Evolutionary conservation across 2,888 invertebrate species (phyloP), one percentile per base, ranked within the genome.

Genomic region (Macropis europaea): DNA sequence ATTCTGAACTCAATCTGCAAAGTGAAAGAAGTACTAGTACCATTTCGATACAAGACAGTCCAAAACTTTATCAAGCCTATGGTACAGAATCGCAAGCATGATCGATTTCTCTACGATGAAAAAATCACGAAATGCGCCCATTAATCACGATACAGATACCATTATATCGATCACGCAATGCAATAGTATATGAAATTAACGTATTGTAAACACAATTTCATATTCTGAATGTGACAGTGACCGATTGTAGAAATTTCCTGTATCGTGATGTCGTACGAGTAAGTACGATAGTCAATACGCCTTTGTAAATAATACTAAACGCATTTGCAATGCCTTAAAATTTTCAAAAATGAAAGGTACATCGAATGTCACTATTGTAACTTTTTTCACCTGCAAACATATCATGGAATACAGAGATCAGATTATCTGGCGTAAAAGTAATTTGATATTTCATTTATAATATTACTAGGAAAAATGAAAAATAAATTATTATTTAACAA

Each of bases 1-100:
- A 79, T 53, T 83, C 85, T 9, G 84, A 79, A 45, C 69, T 75
- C 26, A 86, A 84, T 52, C 71, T 82, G 24, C 79, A 81, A 32
- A 82, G 79, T 61, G 82, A 80, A 50, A 82, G 68, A 67, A 84
- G 77, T 28, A 73, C 83, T n/a, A 83, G 77, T 19, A 1, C n/a
- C 72, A 82, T 85, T 22, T 84, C 85, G 5, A 56, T 82, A 48
- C 86, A 87, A 63, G 88, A 88, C 50, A 89, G 86, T 75, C 89
- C 89, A 24, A 85, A 83, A 73, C 85, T 90, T 61, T 90, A 90
- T 76, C 89, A 90, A 78, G 79, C 89, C 75, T 90, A 90, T 38
- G 84, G 86, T 26, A 82, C 82, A 53, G 84, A 86, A 62, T 84
- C 84, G 28, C 74, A 73, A 53, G 82, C 85, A 47, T 88, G 77